Base-by-base conservation (phyloP, 2,797 vertebrate genomes). In the Ctenochaetus hawaiiensis region DNA sequence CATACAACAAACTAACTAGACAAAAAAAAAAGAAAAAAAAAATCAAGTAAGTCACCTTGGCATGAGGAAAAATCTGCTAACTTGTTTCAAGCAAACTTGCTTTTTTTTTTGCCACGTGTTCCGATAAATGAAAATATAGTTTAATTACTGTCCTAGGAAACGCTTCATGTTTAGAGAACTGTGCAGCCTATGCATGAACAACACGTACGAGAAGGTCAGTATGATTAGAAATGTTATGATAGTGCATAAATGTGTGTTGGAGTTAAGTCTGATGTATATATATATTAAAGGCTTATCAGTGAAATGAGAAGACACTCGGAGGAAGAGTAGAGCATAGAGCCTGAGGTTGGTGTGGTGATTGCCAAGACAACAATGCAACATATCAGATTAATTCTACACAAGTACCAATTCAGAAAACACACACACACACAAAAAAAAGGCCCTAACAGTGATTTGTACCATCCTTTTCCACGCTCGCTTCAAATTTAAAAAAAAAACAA, bases 1-100 rank as follows among this genome's bases (percentile, higher is more conserved):
- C 80, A 93, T 93, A 95, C 94, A 93, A 95, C 84, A 94, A 89
- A 95, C 90, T 88, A 91, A 85, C 82, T 90, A 85, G 65, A 87
- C 73, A 71, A 69, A 75, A 79, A 72, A 34, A 48, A 67, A 67
- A 61, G 58, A 65, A 70, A 77, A 66, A 70, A 67, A 80, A 66
- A 84, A 91, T 94, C 92, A 93, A 94, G 91, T 92, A 91, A 91
- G 87, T 92, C 90, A 92, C 89, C 90, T 92, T 88, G 91, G 92
- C 92, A 87, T 90, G 71, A 75, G 78, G 81, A 87, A 69, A 69
- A 62, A 76, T 78, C 64, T 59, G 85, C 90, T 89, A 70, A 70
- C 51, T 65, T 79, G 69, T 66, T 76, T 67, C 53, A 77, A 79
- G 62, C 66, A 81, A 85, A 85, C 48, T 67, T 83, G 63, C 80